These are phyloP conservation scores for Acanthacorydalis orientalis DNA, from an alignment of 2,888 invertebrate genomes.

Conservation along the genomic window DNA sequence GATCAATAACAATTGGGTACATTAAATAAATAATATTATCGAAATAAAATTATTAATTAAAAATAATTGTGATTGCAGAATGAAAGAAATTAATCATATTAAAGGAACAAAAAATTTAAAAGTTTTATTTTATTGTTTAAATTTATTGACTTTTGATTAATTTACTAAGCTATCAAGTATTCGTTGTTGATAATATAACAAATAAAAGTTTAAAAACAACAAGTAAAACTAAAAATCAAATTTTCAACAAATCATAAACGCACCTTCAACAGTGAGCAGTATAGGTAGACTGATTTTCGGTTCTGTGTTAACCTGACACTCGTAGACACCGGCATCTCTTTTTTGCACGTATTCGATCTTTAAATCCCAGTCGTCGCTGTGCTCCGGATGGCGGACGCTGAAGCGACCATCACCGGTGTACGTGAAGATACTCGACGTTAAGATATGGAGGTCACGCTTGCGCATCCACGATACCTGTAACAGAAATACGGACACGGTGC, in stretches of 20 bases:
- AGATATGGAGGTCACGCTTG: conserved; percentile 66
- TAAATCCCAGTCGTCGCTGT: conserved; percentile 75
- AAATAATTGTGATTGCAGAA: too few relatives aligned
- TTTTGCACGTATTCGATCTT: conserved; percentile 71
- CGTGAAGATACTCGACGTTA: conserved; percentile 69
- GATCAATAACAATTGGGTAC: too few relatives aligned
- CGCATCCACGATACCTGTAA: conserved; percentile 68
- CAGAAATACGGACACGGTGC: neutral
- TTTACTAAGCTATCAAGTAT: too few relatives aligned
- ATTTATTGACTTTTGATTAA: too few relatives aligned
- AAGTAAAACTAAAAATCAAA: too few relatives aligned
- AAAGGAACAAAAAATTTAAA: too few relatives aligned
- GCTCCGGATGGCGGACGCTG: conserved; percentile 67
- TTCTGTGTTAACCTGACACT: conserved; percentile 81
- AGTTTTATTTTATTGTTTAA: too few relatives aligned
- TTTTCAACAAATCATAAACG: conserved; percentile 13
- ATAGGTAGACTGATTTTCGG: conserved; percentile 79
- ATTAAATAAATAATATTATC: too few relatives aligned
- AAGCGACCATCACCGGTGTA: conserved; percentile 79
- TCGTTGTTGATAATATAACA: too few relatives aligned
- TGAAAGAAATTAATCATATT: too few relatives aligned
- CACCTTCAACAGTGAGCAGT: conserved; percentile 65
- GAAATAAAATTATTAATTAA: too few relatives aligned
- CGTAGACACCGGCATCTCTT: conserved; percentile 70
- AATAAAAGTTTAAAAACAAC: too few relatives aligned